Base-by-base conservation (phyloP, 1,140 invertebrate genomes). In the Octopus bimaculoides region DNA sequence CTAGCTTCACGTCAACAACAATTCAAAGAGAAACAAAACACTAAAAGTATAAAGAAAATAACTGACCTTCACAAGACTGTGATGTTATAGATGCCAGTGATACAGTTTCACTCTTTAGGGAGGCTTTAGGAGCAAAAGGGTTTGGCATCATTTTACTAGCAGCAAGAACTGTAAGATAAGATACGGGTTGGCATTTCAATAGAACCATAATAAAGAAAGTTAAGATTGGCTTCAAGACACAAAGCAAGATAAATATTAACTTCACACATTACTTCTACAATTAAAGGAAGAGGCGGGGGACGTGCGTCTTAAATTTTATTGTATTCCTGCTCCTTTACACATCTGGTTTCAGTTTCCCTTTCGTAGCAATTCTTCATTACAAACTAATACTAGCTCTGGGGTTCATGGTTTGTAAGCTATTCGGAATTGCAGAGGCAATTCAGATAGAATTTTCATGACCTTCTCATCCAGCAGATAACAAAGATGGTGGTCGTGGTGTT, bases 61-160 rank as follows among this genome's bases (percentile, higher is more conserved):
- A 74, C 73, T 74, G 20, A 74, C 73, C 73, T 74, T 74, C 73
- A 20, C 10, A 20, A 12, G 73, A 74, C 17, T 74, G 73, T 10
- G 73, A 17, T 74, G 73, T 74, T 20, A 52, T 74, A 74, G 73
- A 74, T 12, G 73, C 73, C 20, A 20, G 20, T 74, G 73, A 74
- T 74, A 74, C 41, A 9, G 9, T 74, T 9, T 74, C 73, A 74
- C 73, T 74, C 73, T 74, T 74, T 26, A 74, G 20, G 10, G 73
- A 52, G 20, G 9, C n/a, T 74, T 52, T 74, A 10, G 73, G 41
- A 14, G 73, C 73, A 74, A 74, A 74, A 20, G 73, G 73, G 73
- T 74, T 74, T 26, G 10, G 73, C 20, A 74, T 74, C 73, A 74
- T 74, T 26, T 74, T 74, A 20, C 73, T 74, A 26, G 73, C 17